phyloP scores from a whole-genome alignment of 2,888 invertebrate genomes.

The Callosobruchus maculatus region DNA sequence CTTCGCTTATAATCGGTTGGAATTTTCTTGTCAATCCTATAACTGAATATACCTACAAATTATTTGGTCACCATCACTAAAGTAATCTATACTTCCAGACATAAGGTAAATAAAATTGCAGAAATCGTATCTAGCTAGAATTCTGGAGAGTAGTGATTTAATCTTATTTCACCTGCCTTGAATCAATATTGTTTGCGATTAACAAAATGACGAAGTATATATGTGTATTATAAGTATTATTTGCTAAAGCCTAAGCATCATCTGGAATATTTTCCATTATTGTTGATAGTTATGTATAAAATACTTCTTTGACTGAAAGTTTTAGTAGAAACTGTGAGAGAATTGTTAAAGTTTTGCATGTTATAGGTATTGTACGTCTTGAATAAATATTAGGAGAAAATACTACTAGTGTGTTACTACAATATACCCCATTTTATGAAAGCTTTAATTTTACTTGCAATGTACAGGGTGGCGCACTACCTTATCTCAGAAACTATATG shows the following conservation, averaged over 20 bases:
- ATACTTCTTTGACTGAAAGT: constrained; percentile 31
- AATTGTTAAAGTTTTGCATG: constrained; percentile 40
- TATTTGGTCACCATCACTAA: too few species aligned
- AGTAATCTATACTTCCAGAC: too few species aligned
- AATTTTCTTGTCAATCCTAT: too few species aligned
- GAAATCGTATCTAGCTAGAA: not conserved
- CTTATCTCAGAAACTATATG: too few species aligned
- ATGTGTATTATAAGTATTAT: constrained; percentile 4
- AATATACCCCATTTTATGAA: not conserved
- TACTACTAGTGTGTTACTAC: not conserved
- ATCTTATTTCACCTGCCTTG: not conserved
- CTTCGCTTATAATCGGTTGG: too few species aligned
- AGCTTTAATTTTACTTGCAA: too few species aligned
- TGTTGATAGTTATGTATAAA: constrained; percentile 26
- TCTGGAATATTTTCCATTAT: constrained; percentile 10
- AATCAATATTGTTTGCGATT: not conserved
- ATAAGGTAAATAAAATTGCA: too few species aligned
- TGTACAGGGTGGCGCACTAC: too few species aligned
- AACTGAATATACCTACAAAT: too few species aligned
- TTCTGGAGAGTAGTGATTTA: too few species aligned
- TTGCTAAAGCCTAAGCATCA: constrained; percentile 2
- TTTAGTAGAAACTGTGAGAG: constrained; percentile 29
- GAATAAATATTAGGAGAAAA: constrained; percentile 12
- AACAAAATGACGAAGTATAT: not conserved
- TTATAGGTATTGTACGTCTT: constrained; percentile 32